Base-by-base conservation (phyloP, 2,113 vertebrate species). In the Cynocephalus volans region DNA sequence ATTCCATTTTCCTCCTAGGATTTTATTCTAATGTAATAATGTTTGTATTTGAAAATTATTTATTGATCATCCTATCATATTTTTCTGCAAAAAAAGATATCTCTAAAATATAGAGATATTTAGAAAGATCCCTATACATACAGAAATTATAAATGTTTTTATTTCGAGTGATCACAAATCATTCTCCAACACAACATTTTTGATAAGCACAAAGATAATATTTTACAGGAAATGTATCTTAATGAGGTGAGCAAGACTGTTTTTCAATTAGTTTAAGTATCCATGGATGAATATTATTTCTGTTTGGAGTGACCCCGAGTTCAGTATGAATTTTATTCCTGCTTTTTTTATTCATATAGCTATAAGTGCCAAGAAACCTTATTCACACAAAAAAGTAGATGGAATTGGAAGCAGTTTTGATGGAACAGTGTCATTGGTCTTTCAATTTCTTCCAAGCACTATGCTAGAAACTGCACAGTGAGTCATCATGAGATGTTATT, bases 371-470 rank as follows among this genome's bases (percentile, higher is more conserved):
- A 65, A 72, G 70, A 95, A 83, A 50, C 23, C 13, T 72, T 75
- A 31, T 33, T 70, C 79, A 65, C 31, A 60, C 15, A 72, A 88
- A 64, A 23, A 72, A 58, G 54, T 18, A 36, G n/a, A 48, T 62
- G 62, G 45, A 41, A 64, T 41, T 65, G 83, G 17, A 62, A 50
- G 48, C 70, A 41, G 54, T 26, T 70, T 73, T 58, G 41, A 73
- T 85, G 77, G n/a, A 60, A n/a, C 3, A 26, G 12, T 54, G 36
- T 45, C 64, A 31, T 1, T 50, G 52, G 58, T 26, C 12, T 84
- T 70, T 83, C 41, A 87, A 33, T 73, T 93, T 87, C 65, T 75
- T 92, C 93, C 84, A 83, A 70, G 26, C 75, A 36, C 50, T 26
- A 23, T 48, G 58, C 58, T 69, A 75, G 69, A 56, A 36, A 41